These are phyloP conservation scores for Mesembrinibis cayennensis DNA, from an alignment of 2,113 vertebrate genomes.

Conservation along the genomic window DNA sequence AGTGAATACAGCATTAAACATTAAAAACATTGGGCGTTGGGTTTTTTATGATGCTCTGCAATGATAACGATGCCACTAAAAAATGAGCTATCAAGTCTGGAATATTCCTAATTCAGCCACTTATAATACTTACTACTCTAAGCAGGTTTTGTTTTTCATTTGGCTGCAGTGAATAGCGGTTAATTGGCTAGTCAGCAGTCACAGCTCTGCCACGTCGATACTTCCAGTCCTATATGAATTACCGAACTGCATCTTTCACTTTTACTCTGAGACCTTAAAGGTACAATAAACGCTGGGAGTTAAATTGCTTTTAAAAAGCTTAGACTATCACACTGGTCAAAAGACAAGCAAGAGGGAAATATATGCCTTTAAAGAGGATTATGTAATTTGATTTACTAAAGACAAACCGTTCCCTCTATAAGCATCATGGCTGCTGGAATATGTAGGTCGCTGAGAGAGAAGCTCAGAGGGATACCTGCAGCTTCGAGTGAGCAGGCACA, in stretches of 20 bases:
- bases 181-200: conserved; percentile 14
- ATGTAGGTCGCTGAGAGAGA: conserved; percentile 7
- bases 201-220: background rate
- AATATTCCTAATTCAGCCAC: conserved; percentile 3
- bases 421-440: background rate
- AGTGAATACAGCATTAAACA: background rate
- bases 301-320: conserved; percentile 63
- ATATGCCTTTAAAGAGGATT: conserved; percentile 37
- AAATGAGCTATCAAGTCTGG: background rate
- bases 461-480: conserved; percentile 20
- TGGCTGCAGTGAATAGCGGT: background rate
- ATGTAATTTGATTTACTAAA: conserved; percentile 40
- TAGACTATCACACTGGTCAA: background rate
- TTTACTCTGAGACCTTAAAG: conserved; percentile 39
- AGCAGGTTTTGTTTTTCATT: conserved; percentile 11
- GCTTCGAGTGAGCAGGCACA: background rate
- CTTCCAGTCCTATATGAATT: background rate
- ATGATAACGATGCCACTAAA: background rate
- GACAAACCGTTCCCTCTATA: background rate
- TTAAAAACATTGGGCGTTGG: background rate
- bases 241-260: conserved; percentile 54
- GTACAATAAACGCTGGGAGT: conserved; percentile 30
- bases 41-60: background rate
- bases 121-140: background rate
- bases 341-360: conserved; percentile 47